Evolutionary conservation across 1,140 invertebrate species (phyloP), one percentile per base, ranked within the genome.

Genomic region (Orius laevigatus): DNA sequence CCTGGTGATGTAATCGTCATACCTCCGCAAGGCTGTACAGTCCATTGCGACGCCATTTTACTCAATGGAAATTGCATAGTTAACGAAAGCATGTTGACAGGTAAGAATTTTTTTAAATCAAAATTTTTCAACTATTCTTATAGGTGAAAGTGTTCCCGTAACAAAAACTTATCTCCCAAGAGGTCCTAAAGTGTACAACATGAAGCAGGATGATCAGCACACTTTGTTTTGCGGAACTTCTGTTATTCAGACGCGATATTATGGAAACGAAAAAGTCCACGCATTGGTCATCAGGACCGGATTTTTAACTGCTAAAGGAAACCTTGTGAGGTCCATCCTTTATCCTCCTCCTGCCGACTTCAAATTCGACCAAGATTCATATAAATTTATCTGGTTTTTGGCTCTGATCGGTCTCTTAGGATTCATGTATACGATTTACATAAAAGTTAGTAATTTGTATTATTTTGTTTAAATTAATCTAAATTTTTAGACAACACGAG

Each of bases 51-150:
- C 66, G 89, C 87, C 1, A 81, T 90, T 2, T 62, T 98, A 16
- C 68, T 95, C 2, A 75, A 76, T 40, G 92, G 94, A 2, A 84
- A 76, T 48, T 92, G 88, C 55, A 88, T 96, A 55, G 76, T 97
- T 10, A 94, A 97, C 63, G 93, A 97, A 69, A 89, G 86, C 55
- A 94, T 95, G 87, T 71, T 97, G 9, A 97, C 92, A 45, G 88
- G 86, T 89, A 62, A 74, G 48, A 46, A 5, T 14, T 10, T 46
- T 9, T 18, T 11, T 46, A 39, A 46, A 35, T 34, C 33, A 8
- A 8, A 41, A 41, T 34, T 38, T 40, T 15, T 40, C 15, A n/a
- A n/a, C n/a, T n/a, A n/a, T n/a, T 46, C 48, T 14, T 41, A 38
- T 52, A 60, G 59, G 59, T 31, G 59, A 60, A 53, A 59, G 88